Conservation (phyloP, 2,888 invertebrate genomes). For the Amphipoea lucens region DNA sequence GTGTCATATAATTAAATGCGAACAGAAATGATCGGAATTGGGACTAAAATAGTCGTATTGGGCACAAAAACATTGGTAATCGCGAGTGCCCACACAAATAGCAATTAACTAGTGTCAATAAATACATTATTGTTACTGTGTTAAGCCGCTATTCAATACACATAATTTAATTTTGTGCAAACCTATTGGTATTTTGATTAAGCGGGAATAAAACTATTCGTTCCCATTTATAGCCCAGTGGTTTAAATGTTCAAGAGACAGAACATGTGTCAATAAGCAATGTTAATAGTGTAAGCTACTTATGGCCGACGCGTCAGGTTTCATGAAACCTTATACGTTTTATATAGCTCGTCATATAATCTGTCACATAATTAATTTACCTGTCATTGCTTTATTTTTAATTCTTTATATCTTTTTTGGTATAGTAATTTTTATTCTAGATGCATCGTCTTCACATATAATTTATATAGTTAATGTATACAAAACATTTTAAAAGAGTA, state of each 20-base stretch:
- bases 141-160: conserved; percentile 1
- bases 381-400: background rate
- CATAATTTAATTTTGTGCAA: conserved; percentile 19
- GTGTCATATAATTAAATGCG: conserved; percentile 15
- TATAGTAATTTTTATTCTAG: background rate
- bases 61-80: conserved; percentile 40
- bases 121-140: conserved; percentile 23
- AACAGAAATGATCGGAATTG: conserved; percentile 23
- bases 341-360: background rate
- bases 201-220: conserved; percentile 5
- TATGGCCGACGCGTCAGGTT: conserved; percentile 41
- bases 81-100: conserved; percentile 30
- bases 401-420: background rate
- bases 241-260: background rate
- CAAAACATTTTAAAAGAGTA: background rate
- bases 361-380: background rate
- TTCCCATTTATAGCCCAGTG: background rate
- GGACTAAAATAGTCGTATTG: conserved; percentile 16
- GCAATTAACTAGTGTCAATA: conserved; percentile 35
- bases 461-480: background rate
- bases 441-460: background rate
- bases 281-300: conserved; percentile 39
- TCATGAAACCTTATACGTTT: conserved; percentile 52
- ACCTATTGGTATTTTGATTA: conserved; percentile 5
- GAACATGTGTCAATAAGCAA: conserved; percentile 6